These are phyloP conservation scores for Pica pica DNA, from an alignment of 2,113 vertebrate species.

Conservation along the genomic window DNA sequence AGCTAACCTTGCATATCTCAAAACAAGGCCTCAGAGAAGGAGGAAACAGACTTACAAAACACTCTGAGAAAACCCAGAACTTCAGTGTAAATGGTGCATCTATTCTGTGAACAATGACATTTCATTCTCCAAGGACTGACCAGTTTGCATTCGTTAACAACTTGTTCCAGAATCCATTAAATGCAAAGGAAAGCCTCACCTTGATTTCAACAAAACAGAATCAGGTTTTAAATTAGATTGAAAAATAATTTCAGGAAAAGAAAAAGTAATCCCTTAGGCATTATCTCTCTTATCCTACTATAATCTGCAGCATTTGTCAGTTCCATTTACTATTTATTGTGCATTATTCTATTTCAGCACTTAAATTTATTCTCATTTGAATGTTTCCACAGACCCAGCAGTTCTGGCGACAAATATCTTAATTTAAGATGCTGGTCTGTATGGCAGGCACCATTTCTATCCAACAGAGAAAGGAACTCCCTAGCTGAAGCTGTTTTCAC, in stretches of 20 bases:
- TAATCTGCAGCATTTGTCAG: conserved; percentile 26
- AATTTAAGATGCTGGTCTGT: conserved; percentile 1
- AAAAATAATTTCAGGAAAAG: conserved; percentile 35
- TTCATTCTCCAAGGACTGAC: neutral
- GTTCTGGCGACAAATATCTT: conserved; percentile 35
- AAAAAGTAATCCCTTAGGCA: conserved; percentile 21
- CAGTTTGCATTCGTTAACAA: neutral
- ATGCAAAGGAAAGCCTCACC: neutral
- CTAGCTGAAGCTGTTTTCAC: conserved; percentile 2
- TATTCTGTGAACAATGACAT: neutral
- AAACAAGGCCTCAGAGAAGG: neutral
- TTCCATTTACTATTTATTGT: conserved; percentile 16
- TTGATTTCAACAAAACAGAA: neutral
- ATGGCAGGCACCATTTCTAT: neutral
- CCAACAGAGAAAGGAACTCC: conserved; percentile 26
- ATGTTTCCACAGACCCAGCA: neutral
- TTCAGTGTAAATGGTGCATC: neutral
- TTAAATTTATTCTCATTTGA: conserved; percentile 3
- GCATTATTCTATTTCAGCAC: conserved; percentile 1
- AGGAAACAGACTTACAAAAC: neutral
- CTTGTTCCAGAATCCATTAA: neutral
- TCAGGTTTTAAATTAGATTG: neutral
- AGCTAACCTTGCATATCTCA: neutral
- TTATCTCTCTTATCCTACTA: conserved; percentile 22
- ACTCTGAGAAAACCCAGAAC: neutral